phyloP scores from a whole-genome alignment of 1,140 invertebrate species.

The Leptinotarsa lineolata region DNA sequence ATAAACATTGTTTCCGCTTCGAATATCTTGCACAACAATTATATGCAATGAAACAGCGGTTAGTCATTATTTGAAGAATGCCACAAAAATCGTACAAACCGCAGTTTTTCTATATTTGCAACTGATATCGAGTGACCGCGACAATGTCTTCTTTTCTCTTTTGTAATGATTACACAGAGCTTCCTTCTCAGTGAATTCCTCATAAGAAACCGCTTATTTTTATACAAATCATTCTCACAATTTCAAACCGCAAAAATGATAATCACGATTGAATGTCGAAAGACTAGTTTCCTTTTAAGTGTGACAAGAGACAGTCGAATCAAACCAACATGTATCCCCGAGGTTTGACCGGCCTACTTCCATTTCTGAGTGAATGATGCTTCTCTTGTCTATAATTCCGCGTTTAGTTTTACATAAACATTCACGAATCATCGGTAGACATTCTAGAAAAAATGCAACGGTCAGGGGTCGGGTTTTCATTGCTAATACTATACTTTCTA shows the following conservation, averaged over 20 bases:
- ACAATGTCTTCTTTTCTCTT: too few relatives aligned
- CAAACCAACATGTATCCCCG: neutral
- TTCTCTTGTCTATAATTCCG: neutral
- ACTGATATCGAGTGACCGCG: too few relatives aligned
- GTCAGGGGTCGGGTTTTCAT: neutral
- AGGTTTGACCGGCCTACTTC: slow-evolving; percentile 5
- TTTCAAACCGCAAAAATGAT: slow-evolving; percentile 5
- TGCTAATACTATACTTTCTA: too few relatives aligned
- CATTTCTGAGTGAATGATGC: neutral
- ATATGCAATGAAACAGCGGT: neutral
- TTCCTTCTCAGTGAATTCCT: neutral
- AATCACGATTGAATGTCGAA: neutral
- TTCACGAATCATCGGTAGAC: neutral
- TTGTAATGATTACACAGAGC: too few relatives aligned
- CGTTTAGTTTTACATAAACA: neutral
- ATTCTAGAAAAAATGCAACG: neutral
- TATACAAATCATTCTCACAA: neutral
- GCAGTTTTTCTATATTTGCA: neutral
- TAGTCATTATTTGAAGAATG: slow-evolving; percentile 1
- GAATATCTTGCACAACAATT: too few relatives aligned
- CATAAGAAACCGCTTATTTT: neutral
- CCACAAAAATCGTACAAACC: neutral
- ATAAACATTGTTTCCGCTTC: too few relatives aligned
- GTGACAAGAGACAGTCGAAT: slow-evolving; percentile 5
- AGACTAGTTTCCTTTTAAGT: slow-evolving; percentile 2